These are phyloP conservation scores for Pseudoips prasinana DNA, from an alignment of 2,888 invertebrate species.

Conservation along the genomic window DNA sequence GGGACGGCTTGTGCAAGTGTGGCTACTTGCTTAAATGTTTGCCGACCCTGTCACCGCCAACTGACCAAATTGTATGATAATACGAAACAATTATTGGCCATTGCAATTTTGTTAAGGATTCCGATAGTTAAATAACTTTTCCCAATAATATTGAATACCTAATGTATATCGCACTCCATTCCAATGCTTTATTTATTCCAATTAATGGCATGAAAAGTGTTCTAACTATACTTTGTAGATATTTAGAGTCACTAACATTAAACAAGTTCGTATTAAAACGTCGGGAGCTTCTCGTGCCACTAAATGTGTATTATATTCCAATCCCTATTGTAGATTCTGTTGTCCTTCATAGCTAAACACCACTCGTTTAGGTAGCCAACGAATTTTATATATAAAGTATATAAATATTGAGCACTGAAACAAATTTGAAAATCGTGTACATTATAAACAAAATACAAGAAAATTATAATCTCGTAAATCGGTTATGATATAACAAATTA, in stretches of 20 bases:
- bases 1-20: too few relatives aligned
- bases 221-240: constrained; percentile 16
- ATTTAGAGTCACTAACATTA: constrained; percentile 6
- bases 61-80: too few relatives aligned
- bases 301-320: constrained; percentile 58
- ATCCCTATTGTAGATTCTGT: constrained; percentile 64
- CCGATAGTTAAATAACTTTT: too few relatives aligned
- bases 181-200: constrained; percentile 37
- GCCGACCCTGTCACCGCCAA: too few relatives aligned
- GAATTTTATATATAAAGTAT: constrained; percentile 70
- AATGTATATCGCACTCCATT: constrained; percentile 27
- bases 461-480: constrained; percentile 42
- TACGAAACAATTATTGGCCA: too few relatives aligned
- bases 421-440: constrained; percentile 65
- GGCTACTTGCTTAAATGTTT: too few relatives aligned
- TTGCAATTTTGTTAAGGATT: too few relatives aligned
- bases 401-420: constrained; percentile 77
- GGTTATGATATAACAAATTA: constrained; percentile 64
- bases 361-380: constrained; percentile 77
- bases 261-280: too few relatives aligned
- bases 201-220: constrained; percentile 36
- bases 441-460: constrained; percentile 50
- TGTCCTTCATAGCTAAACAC: constrained; percentile 64
- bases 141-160: too few relatives aligned
- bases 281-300: constrained; percentile 31